Evolutionary conservation across 2,797 vertebrate species (phyloP).

Genomic region (Momotus momota): DNA sequence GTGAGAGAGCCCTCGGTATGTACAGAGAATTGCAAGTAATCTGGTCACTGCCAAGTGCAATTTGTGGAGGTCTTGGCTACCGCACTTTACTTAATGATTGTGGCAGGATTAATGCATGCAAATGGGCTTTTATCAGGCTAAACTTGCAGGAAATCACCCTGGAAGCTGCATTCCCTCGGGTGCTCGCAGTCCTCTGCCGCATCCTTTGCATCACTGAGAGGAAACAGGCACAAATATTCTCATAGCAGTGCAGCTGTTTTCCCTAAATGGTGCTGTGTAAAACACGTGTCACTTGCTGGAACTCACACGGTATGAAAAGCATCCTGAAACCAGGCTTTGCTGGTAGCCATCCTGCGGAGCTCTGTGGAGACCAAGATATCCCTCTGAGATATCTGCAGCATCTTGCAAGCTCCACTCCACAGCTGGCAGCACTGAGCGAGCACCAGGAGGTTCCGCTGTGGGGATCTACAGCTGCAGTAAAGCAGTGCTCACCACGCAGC

Average conservation of each 20-base stretch:
- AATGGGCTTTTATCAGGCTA: not conserved
- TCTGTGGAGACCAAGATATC: not conserved
- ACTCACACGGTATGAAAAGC: not conserved
- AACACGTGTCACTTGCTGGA: not conserved
- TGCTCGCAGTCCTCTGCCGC: not conserved
- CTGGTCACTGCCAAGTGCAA: not conserved
- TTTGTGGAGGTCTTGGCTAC: not conserved
- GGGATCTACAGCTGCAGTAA: not conserved
- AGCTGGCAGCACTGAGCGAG: not conserved
- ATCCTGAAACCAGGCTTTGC: not conserved
- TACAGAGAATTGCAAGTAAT: not conserved
- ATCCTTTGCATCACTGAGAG: accelerated
- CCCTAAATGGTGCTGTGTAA: not conserved
- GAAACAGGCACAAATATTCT: accelerated
- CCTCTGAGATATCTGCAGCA: not conserved
- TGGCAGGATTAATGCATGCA: not conserved
- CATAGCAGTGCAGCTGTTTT: not conserved
- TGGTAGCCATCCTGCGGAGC: not conserved
- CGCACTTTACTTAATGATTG: not conserved
- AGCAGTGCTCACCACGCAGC: accelerated
- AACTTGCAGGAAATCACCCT: not conserved
- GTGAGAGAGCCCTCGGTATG: not conserved
- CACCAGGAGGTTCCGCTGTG: accelerated
- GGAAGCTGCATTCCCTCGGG: not conserved
- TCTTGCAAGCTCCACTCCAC: not conserved